phyloP scores from a whole-genome alignment of 2,888 invertebrate genomes.

The Odontothrips loti region DNA sequence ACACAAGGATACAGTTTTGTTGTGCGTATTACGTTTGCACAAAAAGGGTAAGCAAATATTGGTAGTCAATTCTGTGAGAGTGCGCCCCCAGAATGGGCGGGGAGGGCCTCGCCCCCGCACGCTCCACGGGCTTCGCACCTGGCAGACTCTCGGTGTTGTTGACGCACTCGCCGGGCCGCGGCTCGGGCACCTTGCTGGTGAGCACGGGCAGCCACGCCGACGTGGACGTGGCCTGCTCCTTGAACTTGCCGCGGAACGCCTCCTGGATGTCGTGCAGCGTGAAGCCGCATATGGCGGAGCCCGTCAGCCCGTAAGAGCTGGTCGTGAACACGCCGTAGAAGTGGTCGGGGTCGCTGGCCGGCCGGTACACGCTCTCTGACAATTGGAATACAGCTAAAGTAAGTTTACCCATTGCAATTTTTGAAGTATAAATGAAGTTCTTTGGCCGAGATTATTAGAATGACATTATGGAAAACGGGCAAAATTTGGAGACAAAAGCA shows the following conservation, averaged over 20 bases:
- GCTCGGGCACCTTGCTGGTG: slow-evolving; percentile 84
- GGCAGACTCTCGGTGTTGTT: slow-evolving; percentile 89
- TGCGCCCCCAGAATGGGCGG: too few relatives aligned
- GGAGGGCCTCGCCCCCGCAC: too few relatives aligned
- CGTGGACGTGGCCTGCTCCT: slow-evolving; percentile 89
- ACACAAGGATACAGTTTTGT: too few relatives aligned
- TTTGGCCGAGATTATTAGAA: too few relatives aligned
- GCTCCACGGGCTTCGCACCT: too few relatives aligned
- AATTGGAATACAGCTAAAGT: slow-evolving; percentile 31
- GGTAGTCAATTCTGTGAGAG: too few relatives aligned
- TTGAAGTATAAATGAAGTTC: too few relatives aligned
- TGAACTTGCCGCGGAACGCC: slow-evolving; percentile 92
- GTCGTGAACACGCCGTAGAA: slow-evolving; percentile 97
- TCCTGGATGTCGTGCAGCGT: slow-evolving; percentile 84
- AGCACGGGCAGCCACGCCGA: slow-evolving; percentile 95
- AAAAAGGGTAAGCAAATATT: too few relatives aligned
- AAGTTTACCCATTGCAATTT: too few relatives aligned
- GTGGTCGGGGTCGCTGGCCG: slow-evolving; percentile 81
- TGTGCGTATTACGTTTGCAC: too few relatives aligned
- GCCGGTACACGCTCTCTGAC: slow-evolving; percentile 89
- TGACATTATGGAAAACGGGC: too few relatives aligned
- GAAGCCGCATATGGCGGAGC: slow-evolving; percentile 97
- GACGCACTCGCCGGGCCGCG: slow-evolving; percentile 90
- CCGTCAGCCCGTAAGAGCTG: slow-evolving; percentile 90
- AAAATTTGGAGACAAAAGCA: too few relatives aligned